phyloP scores from a whole-genome alignment of 2,113 vertebrate species.

The Electrona antarctica region DNA sequence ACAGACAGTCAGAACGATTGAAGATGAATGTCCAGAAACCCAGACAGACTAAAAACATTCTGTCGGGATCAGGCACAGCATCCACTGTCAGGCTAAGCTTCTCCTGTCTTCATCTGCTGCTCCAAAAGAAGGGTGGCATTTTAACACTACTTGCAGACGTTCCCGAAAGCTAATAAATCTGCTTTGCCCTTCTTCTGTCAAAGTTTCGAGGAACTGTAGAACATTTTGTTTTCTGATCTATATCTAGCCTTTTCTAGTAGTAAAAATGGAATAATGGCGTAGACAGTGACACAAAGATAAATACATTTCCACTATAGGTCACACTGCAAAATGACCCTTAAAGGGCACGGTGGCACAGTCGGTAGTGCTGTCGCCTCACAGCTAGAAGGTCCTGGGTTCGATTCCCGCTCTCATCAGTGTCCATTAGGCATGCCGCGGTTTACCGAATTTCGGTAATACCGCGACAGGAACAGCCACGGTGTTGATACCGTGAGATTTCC shows the following conservation, averaged over 20 bases:
- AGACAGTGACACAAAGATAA: neutral
- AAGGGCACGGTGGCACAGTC: neutral
- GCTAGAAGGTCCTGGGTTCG: too few relatives aligned
- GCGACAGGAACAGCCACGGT: too few relatives aligned
- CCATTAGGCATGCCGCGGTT: too few relatives aligned
- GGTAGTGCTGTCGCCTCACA: too few relatives aligned
- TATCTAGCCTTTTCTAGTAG: neutral
- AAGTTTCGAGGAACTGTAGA: neutral
- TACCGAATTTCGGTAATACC: too few relatives aligned
- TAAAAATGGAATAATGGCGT: neutral
- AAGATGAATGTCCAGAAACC: constrained; percentile 20
- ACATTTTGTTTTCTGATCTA: neutral
- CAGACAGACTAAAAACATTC: neutral
- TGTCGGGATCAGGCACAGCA: constrained; percentile 10
- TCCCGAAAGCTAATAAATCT: constrained; percentile 18
- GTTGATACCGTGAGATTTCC: too few relatives aligned
- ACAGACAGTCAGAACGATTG: constrained; percentile 8
- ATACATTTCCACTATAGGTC: neutral
- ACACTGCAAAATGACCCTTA: neutral
- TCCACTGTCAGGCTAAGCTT: constrained; percentile 15
- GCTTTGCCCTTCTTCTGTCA: constrained; percentile 8
- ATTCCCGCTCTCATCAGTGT: too few relatives aligned
- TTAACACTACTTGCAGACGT: constrained; percentile 24
- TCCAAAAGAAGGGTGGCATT: constrained; percentile 14
- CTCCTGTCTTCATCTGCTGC: neutral